phyloP scores from a whole-genome alignment of 2,113 vertebrate species.

The Prinia subflava region DNA sequence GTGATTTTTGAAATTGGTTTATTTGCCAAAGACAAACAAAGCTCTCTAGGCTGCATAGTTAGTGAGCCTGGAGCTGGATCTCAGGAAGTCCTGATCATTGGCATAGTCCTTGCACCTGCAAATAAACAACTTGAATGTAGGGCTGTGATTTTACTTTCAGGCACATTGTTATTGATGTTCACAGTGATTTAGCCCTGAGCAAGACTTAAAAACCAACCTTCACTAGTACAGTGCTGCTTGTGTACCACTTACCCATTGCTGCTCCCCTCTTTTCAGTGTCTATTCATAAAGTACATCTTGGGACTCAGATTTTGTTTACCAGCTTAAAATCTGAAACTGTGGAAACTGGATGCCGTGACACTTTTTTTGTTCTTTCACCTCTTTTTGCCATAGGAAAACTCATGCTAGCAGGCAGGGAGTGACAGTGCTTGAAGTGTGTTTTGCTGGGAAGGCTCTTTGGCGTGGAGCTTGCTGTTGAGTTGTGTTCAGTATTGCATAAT shows the following conservation, averaged over 20 bases:
- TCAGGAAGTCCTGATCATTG: background rate
- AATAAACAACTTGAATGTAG: background rate
- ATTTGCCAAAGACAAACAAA: background rate
- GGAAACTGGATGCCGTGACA: background rate
- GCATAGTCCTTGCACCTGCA: background rate
- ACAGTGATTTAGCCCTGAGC: background rate
- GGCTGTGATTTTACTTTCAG: background rate
- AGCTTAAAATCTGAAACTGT: background rate
- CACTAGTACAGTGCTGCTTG: background rate
- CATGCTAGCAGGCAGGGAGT: background rate
- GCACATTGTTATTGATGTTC: background rate
- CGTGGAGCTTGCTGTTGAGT: background rate
- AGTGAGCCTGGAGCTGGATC: background rate
- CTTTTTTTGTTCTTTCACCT: background rate
- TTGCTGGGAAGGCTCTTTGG: background rate
- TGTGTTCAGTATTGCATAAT: background rate
- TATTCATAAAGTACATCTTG: background rate
- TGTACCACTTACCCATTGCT: background rate
- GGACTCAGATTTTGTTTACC: background rate
- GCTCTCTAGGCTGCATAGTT: background rate
- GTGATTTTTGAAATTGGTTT: background rate
- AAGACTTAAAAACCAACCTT: background rate
- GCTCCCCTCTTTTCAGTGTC: background rate
- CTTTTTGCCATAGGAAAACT: background rate
- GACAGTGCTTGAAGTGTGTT: background rate